Percentiles rank a stretch among this genome's conserved stretches.
These are phyloP conservation scores for Struthio camelus DNA, from an alignment of 2,113 vertebrate species.

Conservation along the genomic window DNA sequence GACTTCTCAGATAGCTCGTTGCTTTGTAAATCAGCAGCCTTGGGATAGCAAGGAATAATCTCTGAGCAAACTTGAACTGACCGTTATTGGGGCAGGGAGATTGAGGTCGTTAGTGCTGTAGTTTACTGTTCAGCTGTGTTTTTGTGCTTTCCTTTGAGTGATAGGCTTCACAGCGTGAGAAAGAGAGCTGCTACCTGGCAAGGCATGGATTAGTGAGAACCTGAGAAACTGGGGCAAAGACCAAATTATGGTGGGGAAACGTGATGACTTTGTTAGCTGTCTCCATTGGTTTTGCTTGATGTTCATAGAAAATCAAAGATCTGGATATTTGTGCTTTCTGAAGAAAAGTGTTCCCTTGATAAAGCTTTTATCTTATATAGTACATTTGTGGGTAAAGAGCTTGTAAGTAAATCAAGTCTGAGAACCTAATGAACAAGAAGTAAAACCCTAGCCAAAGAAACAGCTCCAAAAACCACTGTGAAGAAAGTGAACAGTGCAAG, in stretches of 20 bases:
- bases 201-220: neutral
- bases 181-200: neutral
- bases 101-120: neutral
- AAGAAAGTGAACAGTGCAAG: neutral
- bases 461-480: neutral
- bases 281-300: neutral
- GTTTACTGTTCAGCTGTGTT: neutral
- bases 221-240: neutral
- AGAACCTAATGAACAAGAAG: neutral
- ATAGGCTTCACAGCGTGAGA: neutral
- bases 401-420: neutral
- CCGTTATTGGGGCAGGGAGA: neutral
- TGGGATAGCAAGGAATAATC: conserved; percentile 7
- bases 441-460: neutral
- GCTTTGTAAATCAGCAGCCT: conserved; percentile 22
- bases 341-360: neutral
- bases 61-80: conserved; percentile 38
- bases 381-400: neutral
- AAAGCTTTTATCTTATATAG: neutral
- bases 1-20: conserved; percentile 1
- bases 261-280: neutral
- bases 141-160: neutral
- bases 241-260: neutral
- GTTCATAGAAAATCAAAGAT: neutral
- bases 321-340: neutral